Base-by-base conservation (phyloP, 2,797 vertebrate species). In the Hemibagrus guttatus region DNA sequence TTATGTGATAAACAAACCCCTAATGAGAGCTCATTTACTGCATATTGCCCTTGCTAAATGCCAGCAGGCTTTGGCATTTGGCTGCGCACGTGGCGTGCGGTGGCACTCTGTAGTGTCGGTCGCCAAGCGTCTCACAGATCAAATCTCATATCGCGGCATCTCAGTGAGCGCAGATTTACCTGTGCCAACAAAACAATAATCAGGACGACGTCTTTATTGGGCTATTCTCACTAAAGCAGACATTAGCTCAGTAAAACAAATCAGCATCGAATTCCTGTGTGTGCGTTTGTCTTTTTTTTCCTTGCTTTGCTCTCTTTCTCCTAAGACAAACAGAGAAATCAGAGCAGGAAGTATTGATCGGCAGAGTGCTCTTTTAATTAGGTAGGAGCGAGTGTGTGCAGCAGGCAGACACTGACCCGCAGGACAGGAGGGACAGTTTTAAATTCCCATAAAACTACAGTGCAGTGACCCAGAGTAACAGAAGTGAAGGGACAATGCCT, bases 11-110 rank as follows among this genome's bases (percentile, higher is more conserved):
- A 93, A 92, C 92, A 92, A 93, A 94, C 87, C 90, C 89, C 86
- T 88, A 87, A 93, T 93, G 88, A 92, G 91, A 91, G 89, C 91
- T 93, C 87, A 92, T 93, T 93, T 93, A 91, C 91, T 93, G 87
- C 89, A 91, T 88, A 88, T 85, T 85, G 88, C 88, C 88, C 87
- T 87, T 87, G 79, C 86, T 89, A 87, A 91, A 91, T 91, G 88
- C 84, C 89, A 92, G 86, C 89, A 82, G 88, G 88, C 84, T 85
- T 76, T 91, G 90, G 91, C 89, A 91, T 91, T 91, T 90, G 85
- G 85, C 86, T 90, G 89, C 42, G 84, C 58, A 8, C 74, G 86
- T 89, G 89, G 88, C 87, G 89, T 58, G 88, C 74, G 26, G 88
- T 16, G 86, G 84, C 59, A 75, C 89, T 66, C 87, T 0, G 79